These are phyloP conservation scores for Mimumesa dahlbomi DNA, from an alignment of 2,888 invertebrate species.

Conservation along the genomic window DNA sequence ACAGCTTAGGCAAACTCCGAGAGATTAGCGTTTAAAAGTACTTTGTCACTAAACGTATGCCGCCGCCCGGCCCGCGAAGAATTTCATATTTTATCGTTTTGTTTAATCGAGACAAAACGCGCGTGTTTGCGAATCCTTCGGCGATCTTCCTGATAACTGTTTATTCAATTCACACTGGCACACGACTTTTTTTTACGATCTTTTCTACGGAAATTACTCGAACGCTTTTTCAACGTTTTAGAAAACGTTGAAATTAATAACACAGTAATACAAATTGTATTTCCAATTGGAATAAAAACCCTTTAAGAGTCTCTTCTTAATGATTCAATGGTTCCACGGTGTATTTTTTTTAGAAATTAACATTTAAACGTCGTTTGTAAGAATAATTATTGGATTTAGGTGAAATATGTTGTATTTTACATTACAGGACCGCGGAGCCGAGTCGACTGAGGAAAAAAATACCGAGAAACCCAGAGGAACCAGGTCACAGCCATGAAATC, in stretches of 20 bases:
- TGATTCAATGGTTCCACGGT: too few species aligned
- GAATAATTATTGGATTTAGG: background rate
- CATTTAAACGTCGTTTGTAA: too few species aligned
- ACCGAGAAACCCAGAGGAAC: conserved; percentile 20
- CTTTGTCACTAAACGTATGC: background rate
- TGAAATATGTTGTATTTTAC: background rate
- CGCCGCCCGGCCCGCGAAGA: background rate
- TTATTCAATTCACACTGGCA: too few species aligned
- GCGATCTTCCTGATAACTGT: too few species aligned
- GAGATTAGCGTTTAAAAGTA: conserved; percentile 11
- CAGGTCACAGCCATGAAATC: conserved; percentile 72
- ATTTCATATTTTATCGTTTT: background rate
- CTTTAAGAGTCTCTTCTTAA: too few species aligned
- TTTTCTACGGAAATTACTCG: too few species aligned
- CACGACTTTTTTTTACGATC: too few species aligned
- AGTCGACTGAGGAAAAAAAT: conserved; percentile 43
- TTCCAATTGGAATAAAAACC: too few species aligned
- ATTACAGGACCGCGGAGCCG: conserved; percentile 49
- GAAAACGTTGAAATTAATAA: too few species aligned
- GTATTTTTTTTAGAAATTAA: too few species aligned
- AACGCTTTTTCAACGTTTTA: too few species aligned
- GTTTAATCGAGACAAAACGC: background rate
- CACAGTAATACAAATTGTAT: too few species aligned
- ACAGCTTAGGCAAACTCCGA: conserved; percentile 32
- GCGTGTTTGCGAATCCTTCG: background rate